phyloP scores from a whole-genome alignment of 2,113 vertebrate genomes.

The Neolamprologus modestus region DNA sequence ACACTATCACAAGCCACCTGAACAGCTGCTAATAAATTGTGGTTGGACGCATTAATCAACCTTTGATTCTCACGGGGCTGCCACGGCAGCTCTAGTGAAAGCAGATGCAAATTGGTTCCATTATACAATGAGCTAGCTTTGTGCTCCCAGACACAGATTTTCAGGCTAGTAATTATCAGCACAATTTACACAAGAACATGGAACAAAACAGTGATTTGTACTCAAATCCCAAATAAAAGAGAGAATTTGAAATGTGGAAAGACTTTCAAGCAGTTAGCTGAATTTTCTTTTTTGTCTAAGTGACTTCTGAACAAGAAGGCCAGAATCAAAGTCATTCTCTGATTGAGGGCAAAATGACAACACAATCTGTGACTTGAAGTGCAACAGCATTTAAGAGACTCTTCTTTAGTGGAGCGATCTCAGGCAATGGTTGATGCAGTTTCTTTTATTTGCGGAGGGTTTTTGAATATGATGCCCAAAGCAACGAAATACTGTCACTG shows the following conservation, averaged over 20 bases:
- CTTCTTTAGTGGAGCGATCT: background rate
- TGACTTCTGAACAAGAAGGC: background rate
- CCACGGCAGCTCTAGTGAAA: slow-evolving; percentile 15
- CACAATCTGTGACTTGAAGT: slow-evolving; percentile 17
- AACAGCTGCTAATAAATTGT: slow-evolving; percentile 56
- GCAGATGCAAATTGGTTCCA: slow-evolving; percentile 58
- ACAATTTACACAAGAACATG: slow-evolving; percentile 29
- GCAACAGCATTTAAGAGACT: slow-evolving; percentile 11
- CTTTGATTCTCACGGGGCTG: slow-evolving; percentile 50
- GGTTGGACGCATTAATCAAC: slow-evolving; percentile 55
- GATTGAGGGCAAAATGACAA: slow-evolving; percentile 24
- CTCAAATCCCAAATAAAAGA: background rate
- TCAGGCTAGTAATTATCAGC: slow-evolving; percentile 36
- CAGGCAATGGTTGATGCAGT: slow-evolving; percentile 12
- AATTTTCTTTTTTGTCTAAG: background rate
- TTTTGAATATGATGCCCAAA: slow-evolving; percentile 27
- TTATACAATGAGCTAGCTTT: slow-evolving; percentile 42
- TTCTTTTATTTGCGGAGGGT: background rate
- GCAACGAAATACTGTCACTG: background rate
- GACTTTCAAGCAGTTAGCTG: background rate
- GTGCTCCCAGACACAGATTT: slow-evolving; percentile 30
- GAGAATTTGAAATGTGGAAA: background rate
- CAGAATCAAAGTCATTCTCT: background rate
- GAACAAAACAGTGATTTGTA: slow-evolving; percentile 3
- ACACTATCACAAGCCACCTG: slow-evolving; percentile 25